Percentiles rank a stretch among this genome's conserved stretches.
phyloP scores from a whole-genome alignment of 2,113 vertebrate species.

The Tragelaphus scriptus region DNA sequence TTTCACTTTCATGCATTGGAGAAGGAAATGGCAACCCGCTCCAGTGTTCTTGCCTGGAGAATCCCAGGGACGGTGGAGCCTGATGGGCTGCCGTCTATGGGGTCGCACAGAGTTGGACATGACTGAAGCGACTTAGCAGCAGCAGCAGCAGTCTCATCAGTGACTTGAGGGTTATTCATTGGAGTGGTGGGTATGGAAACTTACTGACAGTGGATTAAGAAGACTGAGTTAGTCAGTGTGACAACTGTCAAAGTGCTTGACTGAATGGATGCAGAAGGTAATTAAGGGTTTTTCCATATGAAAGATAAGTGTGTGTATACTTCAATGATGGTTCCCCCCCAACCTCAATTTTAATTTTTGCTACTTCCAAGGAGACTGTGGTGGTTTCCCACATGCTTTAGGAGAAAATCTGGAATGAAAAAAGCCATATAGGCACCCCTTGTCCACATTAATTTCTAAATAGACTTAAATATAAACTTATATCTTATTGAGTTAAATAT shows the following conservation, averaged over 20 bases:
- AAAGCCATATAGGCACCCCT: background rate
- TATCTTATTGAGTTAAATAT: conserved; percentile 32
- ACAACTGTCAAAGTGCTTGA: background rate
- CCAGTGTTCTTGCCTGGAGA: too few species aligned
- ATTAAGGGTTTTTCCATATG: background rate
- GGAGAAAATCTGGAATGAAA: background rate
- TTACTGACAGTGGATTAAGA: background rate
- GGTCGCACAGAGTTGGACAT: background rate
- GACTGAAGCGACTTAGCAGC: background rate
- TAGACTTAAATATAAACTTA: conserved; percentile 10
- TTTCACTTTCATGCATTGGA: too few species aligned
- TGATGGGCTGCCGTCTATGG: background rate
- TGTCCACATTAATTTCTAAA: background rate
- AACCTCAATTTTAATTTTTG: background rate
- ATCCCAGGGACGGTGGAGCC: too few species aligned
- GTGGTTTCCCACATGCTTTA: background rate
- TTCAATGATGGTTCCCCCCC: background rate
- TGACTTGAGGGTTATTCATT: background rate
- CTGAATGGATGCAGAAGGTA: background rate
- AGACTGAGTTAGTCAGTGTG: background rate
- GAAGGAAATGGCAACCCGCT: too few species aligned
- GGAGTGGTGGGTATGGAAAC: background rate
- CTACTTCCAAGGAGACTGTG: background rate
- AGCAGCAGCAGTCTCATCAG: background rate
- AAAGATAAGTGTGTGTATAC: background rate